These are phyloP conservation scores for Drosophila sordidula DNA, from an alignment of 2,888 invertebrate species.

Conservation along the genomic window DNA sequence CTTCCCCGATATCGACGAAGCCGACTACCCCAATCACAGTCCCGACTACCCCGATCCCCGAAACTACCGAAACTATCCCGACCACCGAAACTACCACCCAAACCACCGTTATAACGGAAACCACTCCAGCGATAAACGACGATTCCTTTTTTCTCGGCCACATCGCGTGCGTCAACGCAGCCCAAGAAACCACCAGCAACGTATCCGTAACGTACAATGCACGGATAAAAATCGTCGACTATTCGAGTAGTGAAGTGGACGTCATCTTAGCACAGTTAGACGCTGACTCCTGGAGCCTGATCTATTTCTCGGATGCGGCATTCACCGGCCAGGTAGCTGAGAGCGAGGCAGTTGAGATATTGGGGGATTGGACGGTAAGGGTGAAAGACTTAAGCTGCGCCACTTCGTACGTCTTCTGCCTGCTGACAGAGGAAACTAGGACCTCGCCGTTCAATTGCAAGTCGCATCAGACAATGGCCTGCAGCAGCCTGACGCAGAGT, in stretches of 20 bases:
- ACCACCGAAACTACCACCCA: neutral
- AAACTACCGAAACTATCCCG: neutral
- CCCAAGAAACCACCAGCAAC: neutral
- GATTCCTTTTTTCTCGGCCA: neutral
- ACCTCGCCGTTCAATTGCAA: slow-evolving; percentile 73
- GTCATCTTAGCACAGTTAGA: slow-evolving; percentile 21
- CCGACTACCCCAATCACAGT: too few relatives aligned
- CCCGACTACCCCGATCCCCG: neutral
- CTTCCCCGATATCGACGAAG: neutral
- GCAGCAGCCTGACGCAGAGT: neutral
- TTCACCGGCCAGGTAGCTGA: neutral
- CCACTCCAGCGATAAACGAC: neutral
- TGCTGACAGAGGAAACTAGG: slow-evolving; percentile 36
- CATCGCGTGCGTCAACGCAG: slow-evolving; percentile 14
- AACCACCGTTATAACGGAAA: neutral
- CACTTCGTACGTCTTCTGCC: slow-evolving; percentile 66
- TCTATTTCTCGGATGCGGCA: slow-evolving; percentile 34
- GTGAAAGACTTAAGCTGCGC: slow-evolving; percentile 32
- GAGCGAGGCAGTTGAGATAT: neutral
- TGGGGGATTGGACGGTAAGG: slow-evolving; percentile 1
- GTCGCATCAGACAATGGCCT: slow-evolving; percentile 57
- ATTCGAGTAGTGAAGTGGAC: slow-evolving; percentile 2
- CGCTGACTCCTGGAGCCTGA: slow-evolving; percentile 11
- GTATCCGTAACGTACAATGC: slow-evolving; percentile 19
- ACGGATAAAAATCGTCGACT: slow-evolving; percentile 28